Conservation (phyloP, 2,113 vertebrate species). For the Cavia aperea region DNA sequence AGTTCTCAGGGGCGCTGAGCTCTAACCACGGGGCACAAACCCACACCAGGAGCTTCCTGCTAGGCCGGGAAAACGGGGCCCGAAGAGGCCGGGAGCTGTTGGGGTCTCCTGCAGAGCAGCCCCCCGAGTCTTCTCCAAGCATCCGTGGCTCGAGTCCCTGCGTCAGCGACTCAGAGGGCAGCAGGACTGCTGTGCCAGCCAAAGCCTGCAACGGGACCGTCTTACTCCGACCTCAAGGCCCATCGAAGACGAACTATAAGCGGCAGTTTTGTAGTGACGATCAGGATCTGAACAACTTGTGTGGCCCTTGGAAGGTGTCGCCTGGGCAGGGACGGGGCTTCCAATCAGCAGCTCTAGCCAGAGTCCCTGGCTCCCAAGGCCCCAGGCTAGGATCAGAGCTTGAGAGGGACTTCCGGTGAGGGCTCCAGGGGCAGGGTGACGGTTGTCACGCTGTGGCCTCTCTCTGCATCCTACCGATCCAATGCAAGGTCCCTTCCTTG, state of each 20-base stretch:
- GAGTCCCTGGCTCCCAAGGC: background rate
- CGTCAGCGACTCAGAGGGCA: background rate
- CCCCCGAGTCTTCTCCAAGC: accelerated
- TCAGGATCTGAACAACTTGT: accelerated
- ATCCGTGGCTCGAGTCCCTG: background rate
- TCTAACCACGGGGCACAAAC: background rate
- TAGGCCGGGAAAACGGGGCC: accelerated
- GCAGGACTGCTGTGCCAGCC: background rate
- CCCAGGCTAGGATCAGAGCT: accelerated
- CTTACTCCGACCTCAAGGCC: background rate
- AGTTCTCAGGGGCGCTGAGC: background rate
- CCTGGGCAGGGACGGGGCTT: accelerated
- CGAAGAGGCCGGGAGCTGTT: accelerated
- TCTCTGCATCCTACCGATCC: background rate
- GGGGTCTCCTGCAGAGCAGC: background rate
- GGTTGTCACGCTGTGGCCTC: background rate
- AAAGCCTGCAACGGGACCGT: accelerated
- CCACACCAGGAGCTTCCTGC: background rate
- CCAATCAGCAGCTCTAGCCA: background rate
- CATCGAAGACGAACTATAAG: background rate
- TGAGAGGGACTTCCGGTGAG: accelerated
- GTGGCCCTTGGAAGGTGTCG: background rate
- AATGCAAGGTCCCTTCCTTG: too few species aligned
- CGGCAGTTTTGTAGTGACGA: too few species aligned
- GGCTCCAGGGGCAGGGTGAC: accelerated